phyloP scores from a whole-genome alignment of 2,113 vertebrate genomes.

The Psittacara wagleri region DNA sequence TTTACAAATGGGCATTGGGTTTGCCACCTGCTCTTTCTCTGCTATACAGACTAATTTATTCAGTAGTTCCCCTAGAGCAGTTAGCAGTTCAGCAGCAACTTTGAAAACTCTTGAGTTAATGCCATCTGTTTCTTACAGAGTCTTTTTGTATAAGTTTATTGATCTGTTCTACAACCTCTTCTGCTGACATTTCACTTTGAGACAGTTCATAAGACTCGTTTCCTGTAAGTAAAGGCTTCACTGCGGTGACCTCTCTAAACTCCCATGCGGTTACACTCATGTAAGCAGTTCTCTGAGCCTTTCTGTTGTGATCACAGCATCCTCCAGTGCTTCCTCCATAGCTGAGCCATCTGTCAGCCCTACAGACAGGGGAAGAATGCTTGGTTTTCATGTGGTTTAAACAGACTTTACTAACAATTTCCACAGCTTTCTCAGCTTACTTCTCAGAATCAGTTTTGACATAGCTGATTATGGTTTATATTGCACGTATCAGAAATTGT shows the following conservation, averaged over 20 bases:
- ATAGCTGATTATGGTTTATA: not conserved
- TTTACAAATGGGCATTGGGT: not conserved
- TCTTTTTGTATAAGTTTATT: slow-evolving; percentile 1
- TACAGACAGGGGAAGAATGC: not conserved
- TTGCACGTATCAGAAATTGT: not conserved
- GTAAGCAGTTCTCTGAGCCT: not conserved
- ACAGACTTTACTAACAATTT: not conserved
- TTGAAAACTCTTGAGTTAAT: not conserved
- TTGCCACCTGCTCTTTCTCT: not conserved
- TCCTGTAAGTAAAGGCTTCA: not conserved
- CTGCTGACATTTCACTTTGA: slow-evolving; percentile 8
- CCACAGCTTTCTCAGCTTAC: not conserved
- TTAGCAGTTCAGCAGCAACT: not conserved
- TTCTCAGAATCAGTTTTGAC: not conserved
- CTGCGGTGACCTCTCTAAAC: not conserved
- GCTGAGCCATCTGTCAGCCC: not conserved
- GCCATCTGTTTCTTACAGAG: not conserved
- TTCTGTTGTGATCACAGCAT: not conserved
- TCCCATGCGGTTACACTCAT: not conserved
- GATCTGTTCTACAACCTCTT: not conserved
- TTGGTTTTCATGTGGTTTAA: not conserved
- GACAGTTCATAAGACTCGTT: not conserved
- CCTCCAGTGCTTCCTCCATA: not conserved
- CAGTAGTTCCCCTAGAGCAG: not conserved
- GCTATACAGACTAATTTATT: not conserved